Percentiles rank a stretch among this genome's conserved stretches.
Conservation (phyloP, 1,140 invertebrate species). For the Ditylenchus dipsaci region DNA sequence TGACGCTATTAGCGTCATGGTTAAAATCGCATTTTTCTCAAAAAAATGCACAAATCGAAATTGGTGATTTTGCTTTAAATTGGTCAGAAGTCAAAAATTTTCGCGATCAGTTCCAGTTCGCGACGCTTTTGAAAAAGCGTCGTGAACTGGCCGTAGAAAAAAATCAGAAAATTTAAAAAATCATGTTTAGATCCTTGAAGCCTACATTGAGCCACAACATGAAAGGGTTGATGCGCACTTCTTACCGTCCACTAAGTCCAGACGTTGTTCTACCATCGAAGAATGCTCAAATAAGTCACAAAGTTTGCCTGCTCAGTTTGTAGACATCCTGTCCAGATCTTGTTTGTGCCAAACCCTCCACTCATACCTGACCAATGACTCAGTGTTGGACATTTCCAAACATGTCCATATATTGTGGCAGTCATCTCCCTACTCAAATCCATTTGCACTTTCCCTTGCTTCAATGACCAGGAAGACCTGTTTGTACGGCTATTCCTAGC, state of each 20-base stretch:
- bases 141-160: conserved; percentile 33
- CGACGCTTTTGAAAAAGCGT: too few species aligned
- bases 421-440: conserved; percentile 15
- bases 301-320: conserved; percentile 67
- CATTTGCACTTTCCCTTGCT: conserved; percentile 14
- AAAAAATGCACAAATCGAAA: too few species aligned
- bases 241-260: neutral
- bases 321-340: conserved; percentile 67
- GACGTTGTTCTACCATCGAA: neutral
- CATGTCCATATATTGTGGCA: conserved; percentile 61
- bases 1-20: too few species aligned
- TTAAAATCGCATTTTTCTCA: too few species aligned
- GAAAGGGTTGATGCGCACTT: neutral
- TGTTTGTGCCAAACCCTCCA: conserved; percentile 80
- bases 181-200: conserved; percentile 7
- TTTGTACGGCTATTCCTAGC: neutral
- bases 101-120: too few species aligned
- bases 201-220: conserved; percentile 24
- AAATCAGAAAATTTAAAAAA: conserved; percentile 22
- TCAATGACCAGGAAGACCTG: neutral
- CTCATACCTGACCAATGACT: conserved; percentile 87
- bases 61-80: too few species aligned
- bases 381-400: conserved; percentile 86
- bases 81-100: too few species aligned
- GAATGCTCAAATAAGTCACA: neutral